Percentiles rank a stretch among this genome's conserved stretches.
Conservation (phyloP, 2,113 vertebrate species). For the Callocephalon fimbriatum region DNA sequence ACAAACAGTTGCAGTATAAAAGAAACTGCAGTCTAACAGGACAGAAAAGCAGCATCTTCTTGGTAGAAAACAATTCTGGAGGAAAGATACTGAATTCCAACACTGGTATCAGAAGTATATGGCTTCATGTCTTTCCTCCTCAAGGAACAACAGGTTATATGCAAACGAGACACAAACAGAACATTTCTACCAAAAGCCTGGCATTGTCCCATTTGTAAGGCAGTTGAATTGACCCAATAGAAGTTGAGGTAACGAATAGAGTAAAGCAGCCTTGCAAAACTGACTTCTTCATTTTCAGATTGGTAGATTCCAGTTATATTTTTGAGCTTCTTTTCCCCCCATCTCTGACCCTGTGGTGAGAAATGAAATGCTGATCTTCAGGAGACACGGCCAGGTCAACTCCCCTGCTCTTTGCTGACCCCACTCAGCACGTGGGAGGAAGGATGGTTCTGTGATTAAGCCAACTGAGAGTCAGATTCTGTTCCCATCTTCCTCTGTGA, state of each 20-base stretch:
- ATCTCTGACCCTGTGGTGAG: neutral
- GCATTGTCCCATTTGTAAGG: neutral
- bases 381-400: neutral
- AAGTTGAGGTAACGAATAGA: neutral
- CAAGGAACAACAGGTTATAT: neutral
- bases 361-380: neutral
- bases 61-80: neutral
- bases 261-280: neutral
- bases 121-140: neutral
- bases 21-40: neutral
- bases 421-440: neutral
- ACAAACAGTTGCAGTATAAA: neutral
- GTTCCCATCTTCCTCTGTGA: neutral
- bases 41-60: neutral
- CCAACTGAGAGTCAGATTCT: neutral
- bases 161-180: neutral
- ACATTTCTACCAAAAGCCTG: neutral
- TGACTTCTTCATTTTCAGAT: neutral
- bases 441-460: neutral
- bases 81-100: neutral
- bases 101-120: neutral
- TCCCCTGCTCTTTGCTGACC: neutral
- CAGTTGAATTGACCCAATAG: neutral
- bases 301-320: neutral
- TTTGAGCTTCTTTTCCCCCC: neutral